A percentile compares a stretch with the other conserved stretches of the same genome.
phyloP scores from a whole-genome alignment of 2,113 vertebrate genomes.

The Alligator mississippiensis region DNA sequence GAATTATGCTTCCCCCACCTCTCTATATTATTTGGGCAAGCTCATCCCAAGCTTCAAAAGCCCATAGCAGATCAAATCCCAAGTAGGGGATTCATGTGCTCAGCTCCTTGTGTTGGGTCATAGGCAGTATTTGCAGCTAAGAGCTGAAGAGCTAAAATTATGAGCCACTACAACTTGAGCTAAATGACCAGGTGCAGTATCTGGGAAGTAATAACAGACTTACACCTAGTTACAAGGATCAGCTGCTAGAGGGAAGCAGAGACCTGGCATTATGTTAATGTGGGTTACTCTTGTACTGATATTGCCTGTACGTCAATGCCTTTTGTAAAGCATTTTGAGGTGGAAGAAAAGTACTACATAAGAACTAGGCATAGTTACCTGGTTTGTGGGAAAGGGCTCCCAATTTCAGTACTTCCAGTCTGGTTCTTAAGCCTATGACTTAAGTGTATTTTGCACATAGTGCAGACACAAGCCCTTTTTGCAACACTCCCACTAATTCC shows the following conservation, averaged over 20 bases:
- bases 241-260: neutral
- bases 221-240: neutral
- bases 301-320: neutral
- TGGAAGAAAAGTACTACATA: too few relatives aligned
- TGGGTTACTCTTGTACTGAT: neutral
- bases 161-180: neutral
- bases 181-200: neutral
- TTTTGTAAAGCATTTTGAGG: too few relatives aligned
- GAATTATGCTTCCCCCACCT: neutral
- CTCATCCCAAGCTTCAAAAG: neutral
- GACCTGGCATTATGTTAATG: neutral
- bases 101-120: neutral
- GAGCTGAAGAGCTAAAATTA: neutral
- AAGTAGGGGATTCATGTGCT: neutral
- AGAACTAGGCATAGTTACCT: neutral
- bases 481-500: neutral
- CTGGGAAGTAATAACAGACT: neutral
- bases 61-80: neutral
- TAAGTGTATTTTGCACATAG: accelerated
- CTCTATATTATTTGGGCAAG: neutral
- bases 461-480: accelerated
- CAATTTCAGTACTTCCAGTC: neutral
- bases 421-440: neutral
- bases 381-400: neutral
- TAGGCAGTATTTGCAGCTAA: neutral